Evolutionary conservation across 2,888 invertebrate species (phyloP).

Genomic region (Dromius quadrimaculatus): DNA sequence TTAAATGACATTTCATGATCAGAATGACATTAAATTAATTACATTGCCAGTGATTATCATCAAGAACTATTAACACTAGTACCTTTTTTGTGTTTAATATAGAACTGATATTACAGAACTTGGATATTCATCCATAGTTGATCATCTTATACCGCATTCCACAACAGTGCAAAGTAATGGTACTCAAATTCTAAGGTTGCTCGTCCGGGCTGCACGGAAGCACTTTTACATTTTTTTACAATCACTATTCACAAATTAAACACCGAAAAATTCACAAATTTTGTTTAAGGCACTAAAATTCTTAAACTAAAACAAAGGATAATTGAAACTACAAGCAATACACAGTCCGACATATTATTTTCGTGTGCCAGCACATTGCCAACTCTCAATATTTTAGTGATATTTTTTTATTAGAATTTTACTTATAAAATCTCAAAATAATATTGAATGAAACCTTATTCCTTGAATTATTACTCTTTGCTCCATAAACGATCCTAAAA

Average conservation of each 20-base stretch:
- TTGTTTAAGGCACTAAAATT: constrained; percentile 62
- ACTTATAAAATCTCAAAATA: constrained; percentile 3
- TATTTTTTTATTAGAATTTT: constrained; percentile 26
- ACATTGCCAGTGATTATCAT: neutral
- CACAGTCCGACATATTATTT: constrained; percentile 51
- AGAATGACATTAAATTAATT: constrained; percentile 15
- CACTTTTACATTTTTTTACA: constrained; percentile 39
- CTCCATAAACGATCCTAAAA: too few relatives aligned
- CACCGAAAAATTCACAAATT: constrained; percentile 55
- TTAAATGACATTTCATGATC: constrained; percentile 52
- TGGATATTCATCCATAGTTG: constrained; percentile 47
- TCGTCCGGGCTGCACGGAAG: constrained; percentile 28
- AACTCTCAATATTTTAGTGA: constrained; percentile 41
- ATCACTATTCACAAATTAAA: constrained; percentile 46
- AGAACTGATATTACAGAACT: constrained; percentile 36
- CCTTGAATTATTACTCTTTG: too few relatives aligned
- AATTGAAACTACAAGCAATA: constrained; percentile 52
- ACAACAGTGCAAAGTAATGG: constrained; percentile 52
- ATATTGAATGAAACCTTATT: constrained; percentile 19
- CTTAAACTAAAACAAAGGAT: constrained; percentile 67
- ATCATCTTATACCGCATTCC: constrained; percentile 53
- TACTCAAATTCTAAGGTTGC: constrained; percentile 46
- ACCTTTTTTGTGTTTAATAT: constrained; percentile 44
- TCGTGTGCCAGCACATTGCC: constrained; percentile 50
- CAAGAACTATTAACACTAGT: constrained; percentile 21